Percentiles rank a stretch among this genome's conserved stretches.
Evolutionary conservation across 2,888 invertebrate genomes (phyloP).

Genomic region (Arctia plantaginis): DNA sequence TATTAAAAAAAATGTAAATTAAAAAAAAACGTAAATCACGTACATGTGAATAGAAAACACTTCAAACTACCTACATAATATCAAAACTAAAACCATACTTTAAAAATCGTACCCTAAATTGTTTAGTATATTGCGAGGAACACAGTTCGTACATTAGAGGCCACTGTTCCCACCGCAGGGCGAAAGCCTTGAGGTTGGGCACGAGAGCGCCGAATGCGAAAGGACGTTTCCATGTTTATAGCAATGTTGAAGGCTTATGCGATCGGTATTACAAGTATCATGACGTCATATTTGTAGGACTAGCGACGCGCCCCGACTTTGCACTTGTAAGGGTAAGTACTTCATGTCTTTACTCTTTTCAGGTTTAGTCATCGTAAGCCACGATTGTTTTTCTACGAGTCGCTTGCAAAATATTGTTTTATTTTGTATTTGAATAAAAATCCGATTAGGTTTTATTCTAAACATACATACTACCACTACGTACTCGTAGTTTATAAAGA

Average conservation of each 20-base stretch:
- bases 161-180: slow-evolving; percentile 38
- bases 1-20: no score
- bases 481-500: no score
- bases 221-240: slow-evolving; percentile 10
- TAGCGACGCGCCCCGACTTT: not conserved
- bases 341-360: no score
- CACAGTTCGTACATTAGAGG: slow-evolving; percentile 41
- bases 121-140: slow-evolving; percentile 26
- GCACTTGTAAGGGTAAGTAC: not conserved
- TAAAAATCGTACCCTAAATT: slow-evolving; percentile 4
- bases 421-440: no score
- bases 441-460: no score
- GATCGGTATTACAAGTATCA: slow-evolving; percentile 3
- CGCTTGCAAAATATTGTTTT: not conserved
- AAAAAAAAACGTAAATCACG: no score
- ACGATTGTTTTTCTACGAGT: not conserved
- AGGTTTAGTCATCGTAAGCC: no score
- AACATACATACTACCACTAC: no score
- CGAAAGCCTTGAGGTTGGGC: slow-evolving; percentile 14
- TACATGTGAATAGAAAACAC: not conserved
- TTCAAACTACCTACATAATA: not conserved
- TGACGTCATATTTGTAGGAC: not conserved
- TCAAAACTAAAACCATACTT: not conserved
- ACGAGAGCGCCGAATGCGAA: slow-evolving; percentile 5
- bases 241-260: slow-evolving; percentile 13